Evolutionary conservation across 2,888 invertebrate genomes (phyloP).

Genomic region (Agapetus fuscipes): DNA sequence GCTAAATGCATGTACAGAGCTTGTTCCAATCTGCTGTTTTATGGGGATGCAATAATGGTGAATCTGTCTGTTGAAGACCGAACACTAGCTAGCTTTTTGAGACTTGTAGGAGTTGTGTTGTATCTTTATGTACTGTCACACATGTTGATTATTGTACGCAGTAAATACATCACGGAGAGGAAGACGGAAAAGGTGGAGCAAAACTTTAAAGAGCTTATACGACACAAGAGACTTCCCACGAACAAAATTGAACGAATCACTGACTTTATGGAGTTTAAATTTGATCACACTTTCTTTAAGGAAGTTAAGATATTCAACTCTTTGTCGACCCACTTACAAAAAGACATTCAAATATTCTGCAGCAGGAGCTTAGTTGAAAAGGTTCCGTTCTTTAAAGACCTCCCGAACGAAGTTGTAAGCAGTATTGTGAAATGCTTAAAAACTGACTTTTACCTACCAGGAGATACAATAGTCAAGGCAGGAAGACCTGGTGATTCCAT

Average conservation of each 20-base stretch:
- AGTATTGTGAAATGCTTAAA: slow-evolving; percentile 26
- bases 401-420: slow-evolving; percentile 25
- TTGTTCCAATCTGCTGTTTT: background rate
- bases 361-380: slow-evolving; percentile 25
- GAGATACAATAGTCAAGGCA: slow-evolving; percentile 27
- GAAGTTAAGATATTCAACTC: background rate
- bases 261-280: background rate
- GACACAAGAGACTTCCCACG: background rate
- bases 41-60: background rate
- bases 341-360: slow-evolving; percentile 27
- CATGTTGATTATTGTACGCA: background rate
- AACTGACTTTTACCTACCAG: slow-evolving; percentile 19
- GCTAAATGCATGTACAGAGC: background rate
- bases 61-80: background rate
- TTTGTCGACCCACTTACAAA: background rate
- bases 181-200: background rate
- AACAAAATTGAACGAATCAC: background rate
- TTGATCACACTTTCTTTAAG: background rate
- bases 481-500: slow-evolving; percentile 26
- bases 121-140: background rate
- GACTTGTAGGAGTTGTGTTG: background rate
- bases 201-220: background rate
- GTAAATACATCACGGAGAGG: background rate
- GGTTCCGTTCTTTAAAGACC: slow-evolving; percentile 26
- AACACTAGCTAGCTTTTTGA: background rate